Conservation (phyloP, 1,140 invertebrate species). For the Drosophila grimshawi region DNA sequence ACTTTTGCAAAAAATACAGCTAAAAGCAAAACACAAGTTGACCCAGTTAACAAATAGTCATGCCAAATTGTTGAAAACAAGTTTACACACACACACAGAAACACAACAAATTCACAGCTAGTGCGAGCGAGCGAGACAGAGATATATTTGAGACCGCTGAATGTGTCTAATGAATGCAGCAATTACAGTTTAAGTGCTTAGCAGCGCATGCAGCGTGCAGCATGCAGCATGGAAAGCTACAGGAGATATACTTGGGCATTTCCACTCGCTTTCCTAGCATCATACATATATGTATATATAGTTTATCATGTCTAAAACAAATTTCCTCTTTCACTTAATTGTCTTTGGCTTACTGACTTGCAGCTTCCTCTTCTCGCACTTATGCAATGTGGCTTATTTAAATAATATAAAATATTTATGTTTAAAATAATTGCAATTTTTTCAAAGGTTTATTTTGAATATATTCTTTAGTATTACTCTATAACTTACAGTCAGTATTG, state of each 20-base stretch:
- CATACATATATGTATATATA: neutral
- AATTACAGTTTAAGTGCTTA: conserved; percentile 54
- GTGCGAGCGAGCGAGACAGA: conserved; percentile 15
- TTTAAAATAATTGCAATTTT: too few species aligned
- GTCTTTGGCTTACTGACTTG: neutral
- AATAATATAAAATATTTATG: too few species aligned
- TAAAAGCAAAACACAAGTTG: conserved; percentile 57
- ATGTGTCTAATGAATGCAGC: conserved; percentile 62
- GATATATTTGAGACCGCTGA: conserved; percentile 2
- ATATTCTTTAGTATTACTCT: too few species aligned
- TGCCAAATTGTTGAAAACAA: conserved; percentile 72
- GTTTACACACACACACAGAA: conserved; percentile 51
- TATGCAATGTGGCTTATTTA: conserved; percentile 52
- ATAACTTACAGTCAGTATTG: too few species aligned
- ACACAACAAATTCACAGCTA: conserved; percentile 8
- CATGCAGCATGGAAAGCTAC: conserved; percentile 34
- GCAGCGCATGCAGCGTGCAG: conserved; percentile 32
- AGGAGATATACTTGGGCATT: conserved; percentile 35
- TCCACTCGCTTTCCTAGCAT: conserved; percentile 10
- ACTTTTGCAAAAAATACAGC: conserved; percentile 18
- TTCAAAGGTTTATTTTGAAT: too few species aligned
- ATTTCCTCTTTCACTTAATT: conserved; percentile 8
- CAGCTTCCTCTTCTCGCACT: conserved; percentile 62
- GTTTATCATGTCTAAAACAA: neutral
- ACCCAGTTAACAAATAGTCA: conserved; percentile 70